Conservation (phyloP, 2,797 vertebrate genomes). For the Paramormyrops hopkinsi region DNA sequence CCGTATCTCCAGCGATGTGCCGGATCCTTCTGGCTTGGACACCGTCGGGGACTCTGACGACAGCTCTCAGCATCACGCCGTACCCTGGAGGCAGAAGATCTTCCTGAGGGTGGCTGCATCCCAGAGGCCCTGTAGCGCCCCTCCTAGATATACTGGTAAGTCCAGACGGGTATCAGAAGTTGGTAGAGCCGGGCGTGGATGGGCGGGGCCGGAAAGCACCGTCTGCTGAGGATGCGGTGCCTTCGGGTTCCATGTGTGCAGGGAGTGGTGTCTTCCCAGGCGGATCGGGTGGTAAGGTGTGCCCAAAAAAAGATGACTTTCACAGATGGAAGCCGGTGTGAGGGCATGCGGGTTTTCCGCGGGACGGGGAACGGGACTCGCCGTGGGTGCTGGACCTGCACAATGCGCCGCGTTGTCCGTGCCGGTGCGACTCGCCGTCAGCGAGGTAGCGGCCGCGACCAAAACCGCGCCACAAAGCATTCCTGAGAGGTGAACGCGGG, state of each 20-base stretch:
- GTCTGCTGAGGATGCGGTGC: neutral
- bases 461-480: neutral
- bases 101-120: constrained; percentile 71
- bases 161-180: neutral
- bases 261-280: constrained; percentile 10
- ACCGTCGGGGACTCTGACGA: constrained; percentile 8
- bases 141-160: constrained; percentile 26
- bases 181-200: neutral
- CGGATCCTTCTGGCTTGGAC: constrained; percentile 42
- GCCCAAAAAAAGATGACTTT: neutral
- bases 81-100: constrained; percentile 74
- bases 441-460: neutral
- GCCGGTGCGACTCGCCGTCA: neutral
- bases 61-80: constrained; percentile 55
- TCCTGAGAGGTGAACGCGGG: neutral
- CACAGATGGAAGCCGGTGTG: neutral
- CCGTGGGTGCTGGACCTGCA: neutral
- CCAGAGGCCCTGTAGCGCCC: constrained; percentile 60
- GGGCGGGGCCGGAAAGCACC: too few relatives aligned
- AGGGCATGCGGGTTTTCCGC: neutral
- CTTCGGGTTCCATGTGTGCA: neutral
- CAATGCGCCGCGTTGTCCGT: neutral
- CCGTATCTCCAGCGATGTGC: constrained; percentile 51
- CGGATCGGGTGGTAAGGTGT: constrained; percentile 14
- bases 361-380: neutral